Base-by-base conservation (phyloP, 2,113 vertebrate species). In the Cyprinodon variegatus region DNA sequence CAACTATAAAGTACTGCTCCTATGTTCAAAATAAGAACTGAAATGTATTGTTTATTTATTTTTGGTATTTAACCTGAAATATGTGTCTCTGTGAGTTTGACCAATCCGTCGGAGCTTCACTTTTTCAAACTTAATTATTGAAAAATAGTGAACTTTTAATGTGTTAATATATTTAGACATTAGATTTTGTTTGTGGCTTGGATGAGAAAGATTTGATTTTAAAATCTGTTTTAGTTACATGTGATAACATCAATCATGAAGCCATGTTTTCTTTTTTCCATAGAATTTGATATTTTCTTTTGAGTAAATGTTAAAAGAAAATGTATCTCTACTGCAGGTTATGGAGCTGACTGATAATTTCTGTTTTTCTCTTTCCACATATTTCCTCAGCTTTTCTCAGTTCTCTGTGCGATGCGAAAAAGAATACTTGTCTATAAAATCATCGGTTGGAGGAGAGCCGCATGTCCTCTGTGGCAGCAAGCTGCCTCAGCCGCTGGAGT, bases 351-450 rank as follows among this genome's bases (percentile, higher is more conserved):
- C 17, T 20, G 39, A 3, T 69, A 7, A 22, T 57, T 36, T 20
- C 29, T 13, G 20, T 8, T 46, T 46, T 37, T 4, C 61, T 71
- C 0, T 29, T 29, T 36, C 3, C 12, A 40, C 48, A 64, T 68
- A 14, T 29, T 11, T 72, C 46, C 45, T 2, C 78, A 95, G 94
- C 78, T 95, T 95, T 80, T 91, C 93, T 17, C 85, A 93, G 87
- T 94, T 95, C 70, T 86, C 81, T 0, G 82, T 81, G 0, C 86
- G 82, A 43, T 95, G 94, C 72, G 83, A 74, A 15, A 89, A 89
- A 48, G 93, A 93, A 72, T 93, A 87, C 89, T 78, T 95, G 22
- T 86, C 92, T 0, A 85, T 95, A 71, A 89, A 90, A 50, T 91
- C 93, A 0, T 91, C 89, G 0, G 50, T 76, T 3, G 83, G 79